Conservation (phyloP, 2,797 vertebrate species). For the Melanotaenia trifasciata region DNA sequence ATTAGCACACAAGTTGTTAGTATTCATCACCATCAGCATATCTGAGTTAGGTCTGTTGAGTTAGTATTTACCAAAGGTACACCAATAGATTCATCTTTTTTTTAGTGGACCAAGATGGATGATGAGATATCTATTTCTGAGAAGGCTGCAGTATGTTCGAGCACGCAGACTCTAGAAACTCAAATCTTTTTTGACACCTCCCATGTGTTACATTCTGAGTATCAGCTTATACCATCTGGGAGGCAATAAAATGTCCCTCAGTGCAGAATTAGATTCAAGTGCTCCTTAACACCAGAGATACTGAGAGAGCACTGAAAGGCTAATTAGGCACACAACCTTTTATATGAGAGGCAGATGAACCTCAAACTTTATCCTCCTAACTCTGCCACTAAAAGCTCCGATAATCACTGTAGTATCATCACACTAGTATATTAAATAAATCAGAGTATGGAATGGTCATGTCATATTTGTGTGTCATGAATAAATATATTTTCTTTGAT, state of each 20-base stretch:
- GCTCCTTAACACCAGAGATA: conserved; percentile 43
- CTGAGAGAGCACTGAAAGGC: conserved; percentile 23
- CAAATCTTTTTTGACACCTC: conserved; percentile 57
- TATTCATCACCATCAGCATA: not conserved
- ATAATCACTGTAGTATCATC: not conserved
- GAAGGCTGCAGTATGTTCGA: conserved; percentile 34
- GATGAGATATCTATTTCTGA: conserved; percentile 46
- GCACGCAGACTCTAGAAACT: conserved; percentile 45
- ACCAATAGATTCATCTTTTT: conserved; percentile 24
- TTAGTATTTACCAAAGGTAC: conserved; percentile 8
- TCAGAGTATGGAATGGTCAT: not conserved
- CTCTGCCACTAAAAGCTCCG: conserved; percentile 7
- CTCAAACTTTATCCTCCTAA: conserved; percentile 16
- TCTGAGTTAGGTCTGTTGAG: conserved; percentile 23
- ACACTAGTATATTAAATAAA: not conserved
- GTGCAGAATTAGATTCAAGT: conserved; percentile 33
- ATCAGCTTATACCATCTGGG: conserved; percentile 61
- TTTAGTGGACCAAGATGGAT: conserved; percentile 22
- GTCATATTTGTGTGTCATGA: not conserved
- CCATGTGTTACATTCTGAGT: conserved; percentile 51
- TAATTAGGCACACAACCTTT: conserved; percentile 22
- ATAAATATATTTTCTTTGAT: conserved; percentile 5
- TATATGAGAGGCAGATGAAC: conserved; percentile 25
- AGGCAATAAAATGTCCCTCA: conserved; percentile 38
- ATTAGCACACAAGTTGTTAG: not conserved